These are phyloP conservation scores for Nymphalis urticae DNA, from an alignment of 2,888 invertebrate species.

Conservation along the genomic window DNA sequence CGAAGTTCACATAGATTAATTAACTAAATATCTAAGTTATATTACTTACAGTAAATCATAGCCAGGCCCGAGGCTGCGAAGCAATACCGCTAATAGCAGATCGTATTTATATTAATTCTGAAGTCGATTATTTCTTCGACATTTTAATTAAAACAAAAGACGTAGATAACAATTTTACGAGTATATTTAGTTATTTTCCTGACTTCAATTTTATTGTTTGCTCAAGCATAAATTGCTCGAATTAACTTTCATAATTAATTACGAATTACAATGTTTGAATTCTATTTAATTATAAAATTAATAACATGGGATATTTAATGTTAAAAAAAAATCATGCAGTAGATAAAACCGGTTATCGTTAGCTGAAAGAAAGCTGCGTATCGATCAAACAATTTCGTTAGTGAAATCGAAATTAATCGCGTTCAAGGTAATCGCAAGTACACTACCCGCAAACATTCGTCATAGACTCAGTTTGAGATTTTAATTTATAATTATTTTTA, in stretches of 20 bases:
- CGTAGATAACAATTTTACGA: not conserved
- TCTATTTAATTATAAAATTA: conserved; percentile 9
- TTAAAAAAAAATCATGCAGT: conserved; percentile 20
- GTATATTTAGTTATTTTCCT: no score
- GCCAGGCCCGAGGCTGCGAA: not conserved
- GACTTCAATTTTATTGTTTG: no score
- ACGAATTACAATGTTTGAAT: not conserved
- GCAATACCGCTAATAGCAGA: conserved; percentile 4
- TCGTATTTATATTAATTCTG: not conserved
- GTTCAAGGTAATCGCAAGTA: conserved; percentile 36
- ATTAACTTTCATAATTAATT: not conserved
- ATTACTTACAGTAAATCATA: conserved; percentile 6
- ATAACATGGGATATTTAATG: not conserved
- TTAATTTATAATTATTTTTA: not conserved
- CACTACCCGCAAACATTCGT: conserved; percentile 21
- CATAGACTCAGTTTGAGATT: conserved; percentile 7
- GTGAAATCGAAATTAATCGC: conserved; percentile 54
- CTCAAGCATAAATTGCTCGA: no score
- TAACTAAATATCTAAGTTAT: not conserved
- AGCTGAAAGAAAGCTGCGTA: conserved; percentile 49
- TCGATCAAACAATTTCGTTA: conserved; percentile 45
- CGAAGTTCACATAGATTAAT: not conserved
- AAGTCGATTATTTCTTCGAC: not conserved
- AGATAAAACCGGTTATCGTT: conserved; percentile 38
- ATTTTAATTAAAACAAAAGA: not conserved